A percentile compares a stretch with the other conserved stretches of the same genome.
Evolutionary conservation across 2,888 invertebrate species (phyloP).

Genomic region (Lathronympha strigana): DNA sequence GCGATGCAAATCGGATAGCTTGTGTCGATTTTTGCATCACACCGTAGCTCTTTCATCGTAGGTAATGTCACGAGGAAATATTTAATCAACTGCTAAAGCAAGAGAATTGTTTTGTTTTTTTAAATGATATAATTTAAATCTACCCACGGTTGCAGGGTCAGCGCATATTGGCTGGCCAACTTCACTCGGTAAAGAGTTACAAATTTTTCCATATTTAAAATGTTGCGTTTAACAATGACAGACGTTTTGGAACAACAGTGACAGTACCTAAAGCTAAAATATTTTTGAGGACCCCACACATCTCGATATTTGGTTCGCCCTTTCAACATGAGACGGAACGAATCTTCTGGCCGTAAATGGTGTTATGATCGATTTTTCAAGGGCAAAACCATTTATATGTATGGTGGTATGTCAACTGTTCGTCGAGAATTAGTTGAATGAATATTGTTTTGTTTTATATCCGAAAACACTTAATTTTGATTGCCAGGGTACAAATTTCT

Average conservation of each 20-base stretch:
- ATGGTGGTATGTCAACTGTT: no score
- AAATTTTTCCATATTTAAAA: no score
- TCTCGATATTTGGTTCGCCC: neutral
- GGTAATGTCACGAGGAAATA: neutral
- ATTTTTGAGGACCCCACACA: neutral
- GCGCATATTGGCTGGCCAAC: no score
- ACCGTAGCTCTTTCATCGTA: neutral
- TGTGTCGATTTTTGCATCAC: neutral
- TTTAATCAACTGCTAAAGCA: neutral
- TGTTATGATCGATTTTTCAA: neutral
- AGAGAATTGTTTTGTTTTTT: neutral
- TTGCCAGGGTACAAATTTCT: neutral
- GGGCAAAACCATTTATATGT: neutral
- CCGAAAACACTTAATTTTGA: neutral
- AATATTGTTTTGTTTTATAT: no score
- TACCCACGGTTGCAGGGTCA: no score
- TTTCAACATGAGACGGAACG: constrained; percentile 3
- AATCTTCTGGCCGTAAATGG: neutral
- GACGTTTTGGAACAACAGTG: no score
- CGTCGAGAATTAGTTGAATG: no score
- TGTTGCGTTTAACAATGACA: no score
- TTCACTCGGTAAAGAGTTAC: no score
- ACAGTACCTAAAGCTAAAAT: no score
- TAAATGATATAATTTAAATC: no score
- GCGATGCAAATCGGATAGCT: neutral